Conservation (phyloP, 2,888 invertebrate species). For the Junonia oenone region DNA sequence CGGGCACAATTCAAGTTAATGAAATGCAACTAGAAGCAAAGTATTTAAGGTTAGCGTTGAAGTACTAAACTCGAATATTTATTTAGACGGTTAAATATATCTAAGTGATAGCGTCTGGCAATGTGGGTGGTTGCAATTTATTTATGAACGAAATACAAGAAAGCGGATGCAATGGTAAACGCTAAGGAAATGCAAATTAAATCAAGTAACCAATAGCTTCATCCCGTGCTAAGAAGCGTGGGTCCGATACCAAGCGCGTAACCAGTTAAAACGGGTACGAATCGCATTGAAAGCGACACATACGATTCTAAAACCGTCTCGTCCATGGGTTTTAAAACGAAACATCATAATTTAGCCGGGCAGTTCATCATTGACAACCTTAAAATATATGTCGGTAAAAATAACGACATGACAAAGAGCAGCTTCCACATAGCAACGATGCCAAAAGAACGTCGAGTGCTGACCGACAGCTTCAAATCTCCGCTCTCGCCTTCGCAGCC, state of each 20-base stretch:
- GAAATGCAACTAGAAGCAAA: no score
- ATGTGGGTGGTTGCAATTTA: slow-evolving; percentile 1
- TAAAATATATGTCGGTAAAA: slow-evolving; percentile 40
- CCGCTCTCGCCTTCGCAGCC: background rate
- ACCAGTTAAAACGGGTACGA: slow-evolving; percentile 9
- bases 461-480: slow-evolving; percentile 12
- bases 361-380: slow-evolving; percentile 36
- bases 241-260: background rate
- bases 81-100: background rate
- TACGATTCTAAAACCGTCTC: background rate
- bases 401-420: slow-evolving; percentile 41
- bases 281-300: background rate
- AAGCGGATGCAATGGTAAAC: slow-evolving; percentile 9
- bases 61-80: no score
- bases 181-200: slow-evolving; percentile 17
- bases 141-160: slow-evolving; percentile 9
- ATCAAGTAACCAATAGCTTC: slow-evolving; percentile 5
- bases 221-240: slow-evolving; percentile 5
- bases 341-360: slow-evolving; percentile 11
- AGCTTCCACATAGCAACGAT: slow-evolving; percentile 45
- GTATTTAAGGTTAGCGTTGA: no score
- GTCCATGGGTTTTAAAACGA: slow-evolving; percentile 1
- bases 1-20: background rate
- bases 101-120: background rate
- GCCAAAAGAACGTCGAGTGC: slow-evolving; percentile 31